A percentile compares a stretch with the other conserved stretches of the same genome.
phyloP scores from a whole-genome alignment of 2,888 invertebrate species.

The Cosmorhoe ocellata region DNA sequence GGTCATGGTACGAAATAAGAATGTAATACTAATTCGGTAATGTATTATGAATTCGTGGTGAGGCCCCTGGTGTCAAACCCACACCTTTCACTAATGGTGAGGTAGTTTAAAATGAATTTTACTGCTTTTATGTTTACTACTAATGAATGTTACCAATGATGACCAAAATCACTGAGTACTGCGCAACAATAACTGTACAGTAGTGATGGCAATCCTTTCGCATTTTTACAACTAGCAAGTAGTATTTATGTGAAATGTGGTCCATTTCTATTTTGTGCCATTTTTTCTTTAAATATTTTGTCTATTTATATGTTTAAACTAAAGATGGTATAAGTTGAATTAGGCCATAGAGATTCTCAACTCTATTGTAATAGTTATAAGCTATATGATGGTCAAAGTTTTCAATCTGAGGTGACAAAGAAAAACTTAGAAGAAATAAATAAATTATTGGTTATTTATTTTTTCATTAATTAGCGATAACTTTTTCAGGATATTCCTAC shows the following conservation, averaged over 20 bases:
- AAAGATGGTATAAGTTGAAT: constrained; percentile 38
- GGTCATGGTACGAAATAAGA: too few species aligned
- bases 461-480: too few species aligned
- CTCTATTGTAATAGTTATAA: constrained; percentile 48
- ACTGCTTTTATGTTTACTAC: too few species aligned
- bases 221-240: not conserved
- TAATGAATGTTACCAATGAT: constrained; percentile 48
- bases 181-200: constrained; percentile 50
- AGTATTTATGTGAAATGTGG: constrained; percentile 9
- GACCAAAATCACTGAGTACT: constrained; percentile 56
- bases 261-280: constrained; percentile 39
- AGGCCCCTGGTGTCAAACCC: too few species aligned
- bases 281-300: constrained; percentile 35
- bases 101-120: too few species aligned
- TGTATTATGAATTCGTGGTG: too few species aligned
- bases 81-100: too few species aligned
- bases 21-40: too few species aligned
- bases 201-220: constrained; percentile 34
- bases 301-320: constrained; percentile 10
- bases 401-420: constrained; percentile 70
- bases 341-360: constrained; percentile 36
- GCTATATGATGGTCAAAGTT: constrained; percentile 75
- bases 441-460: too few species aligned
- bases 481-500: constrained; percentile 41
- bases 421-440: not conserved